Evolutionary conservation across 2,888 invertebrate genomes (phyloP).

Genomic region (Tortricodes alternella): DNA sequence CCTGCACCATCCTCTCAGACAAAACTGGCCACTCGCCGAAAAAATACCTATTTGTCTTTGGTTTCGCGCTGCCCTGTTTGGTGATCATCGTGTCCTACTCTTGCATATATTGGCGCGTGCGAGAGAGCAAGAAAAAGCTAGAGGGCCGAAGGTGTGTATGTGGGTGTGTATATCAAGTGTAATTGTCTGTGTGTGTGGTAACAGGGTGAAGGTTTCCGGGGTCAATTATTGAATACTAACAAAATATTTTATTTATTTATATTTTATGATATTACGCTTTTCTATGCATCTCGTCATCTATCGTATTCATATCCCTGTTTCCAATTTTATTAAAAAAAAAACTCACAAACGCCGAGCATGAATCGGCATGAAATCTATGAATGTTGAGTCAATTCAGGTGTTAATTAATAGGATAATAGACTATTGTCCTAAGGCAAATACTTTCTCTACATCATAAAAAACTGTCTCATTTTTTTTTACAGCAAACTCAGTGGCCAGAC

Average conservation of each 20-base stretch:
- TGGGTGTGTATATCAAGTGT: constrained; percentile 60
- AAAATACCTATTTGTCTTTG: constrained; percentile 91
- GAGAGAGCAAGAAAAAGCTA: constrained; percentile 87
- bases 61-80: constrained; percentile 91
- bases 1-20: constrained; percentile 91
- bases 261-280: too few species aligned
- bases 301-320: too few species aligned
- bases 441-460: neutral
- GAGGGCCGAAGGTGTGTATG: constrained; percentile 87
- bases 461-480: constrained; percentile 39
- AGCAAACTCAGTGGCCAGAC: constrained; percentile 78
- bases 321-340: too few species aligned
- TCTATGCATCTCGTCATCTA: too few species aligned
- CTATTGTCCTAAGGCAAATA: neutral
- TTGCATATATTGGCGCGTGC: constrained; percentile 92
- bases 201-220: constrained; percentile 35
- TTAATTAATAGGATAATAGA: neutral
- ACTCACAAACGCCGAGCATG: too few species aligned
- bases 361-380: too few species aligned
- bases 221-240: neutral
- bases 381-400: too few species aligned
- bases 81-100: constrained; percentile 93
- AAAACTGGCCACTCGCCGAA: constrained; percentile 91
- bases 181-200: constrained; percentile 46
- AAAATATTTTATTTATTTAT: neutral